These are phyloP conservation scores for Diabrotica balteata DNA, from an alignment of 2,888 invertebrate species.

Conservation along the genomic window DNA sequence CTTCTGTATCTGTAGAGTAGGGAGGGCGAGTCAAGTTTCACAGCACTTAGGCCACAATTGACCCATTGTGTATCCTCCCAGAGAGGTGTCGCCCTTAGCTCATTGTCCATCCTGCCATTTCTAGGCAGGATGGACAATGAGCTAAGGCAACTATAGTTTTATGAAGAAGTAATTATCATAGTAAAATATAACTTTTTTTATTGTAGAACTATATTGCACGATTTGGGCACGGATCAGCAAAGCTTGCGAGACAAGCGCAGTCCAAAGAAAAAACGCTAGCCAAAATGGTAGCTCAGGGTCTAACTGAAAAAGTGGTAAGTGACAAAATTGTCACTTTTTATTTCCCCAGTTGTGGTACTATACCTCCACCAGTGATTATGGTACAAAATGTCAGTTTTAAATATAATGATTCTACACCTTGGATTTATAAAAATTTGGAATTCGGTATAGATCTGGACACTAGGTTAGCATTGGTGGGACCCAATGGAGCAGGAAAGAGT, in stretches of 20 bases:
- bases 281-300: slow-evolving; percentile 98
- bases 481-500: slow-evolving; percentile 99
- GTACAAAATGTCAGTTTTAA: slow-evolving; percentile 98
- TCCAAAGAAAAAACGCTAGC: slow-evolving; percentile 99
- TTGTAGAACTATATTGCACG: slow-evolving; percentile 94
- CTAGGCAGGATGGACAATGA: too few relatives aligned
- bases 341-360: slow-evolving; percentile 93
- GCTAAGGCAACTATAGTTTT: not conserved
- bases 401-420: slow-evolving; percentile 85
- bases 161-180: slow-evolving; percentile 9
- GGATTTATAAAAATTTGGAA: slow-evolving; percentile 96
- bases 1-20: too few relatives aligned
- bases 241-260: slow-evolving; percentile 97
- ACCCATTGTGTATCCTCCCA: too few relatives aligned
- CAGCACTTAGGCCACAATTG: too few relatives aligned
- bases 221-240: slow-evolving; percentile 99
- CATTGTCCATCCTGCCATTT: too few relatives aligned
- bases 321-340: slow-evolving; percentile 95
- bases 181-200: slow-evolving; percentile 19
- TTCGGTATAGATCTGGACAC: slow-evolving; percentile 99
- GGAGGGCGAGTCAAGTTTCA: too few relatives aligned
- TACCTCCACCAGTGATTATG: slow-evolving; percentile 99
- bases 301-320: slow-evolving; percentile 91
- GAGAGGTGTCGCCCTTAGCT: too few relatives aligned
- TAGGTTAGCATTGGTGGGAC: slow-evolving; percentile 91